These are phyloP conservation scores for Eupeodes luniger DNA, from an alignment of 2,888 invertebrate genomes.

Conservation along the genomic window DNA sequence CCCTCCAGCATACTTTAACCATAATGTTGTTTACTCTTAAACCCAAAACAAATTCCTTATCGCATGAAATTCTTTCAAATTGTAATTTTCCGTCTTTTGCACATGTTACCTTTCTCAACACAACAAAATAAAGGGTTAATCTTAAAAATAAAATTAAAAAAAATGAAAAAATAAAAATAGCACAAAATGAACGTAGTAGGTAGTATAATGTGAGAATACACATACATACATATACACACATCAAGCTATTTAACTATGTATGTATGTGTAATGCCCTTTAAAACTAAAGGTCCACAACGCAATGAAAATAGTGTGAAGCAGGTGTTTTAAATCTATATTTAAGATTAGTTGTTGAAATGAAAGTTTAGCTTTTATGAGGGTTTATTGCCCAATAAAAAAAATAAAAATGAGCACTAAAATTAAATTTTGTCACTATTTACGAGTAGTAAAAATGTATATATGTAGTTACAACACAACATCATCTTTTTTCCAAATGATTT, in stretches of 20 bases:
- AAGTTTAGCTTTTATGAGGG: background rate
- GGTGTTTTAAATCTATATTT: slow-evolving; percentile 15
- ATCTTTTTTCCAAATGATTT: too few relatives aligned
- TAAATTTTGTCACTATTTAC: background rate
- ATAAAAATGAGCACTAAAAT: background rate
- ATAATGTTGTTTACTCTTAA: background rate
- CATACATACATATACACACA: too few relatives aligned
- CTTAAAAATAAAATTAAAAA: slow-evolving; percentile 2
- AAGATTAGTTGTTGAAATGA: background rate
- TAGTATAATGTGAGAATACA: too few relatives aligned
- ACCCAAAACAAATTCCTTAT: slow-evolving; percentile 21
- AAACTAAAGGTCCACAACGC: background rate
- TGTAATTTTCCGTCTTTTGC: slow-evolving; percentile 20
- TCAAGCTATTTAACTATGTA: background rate
- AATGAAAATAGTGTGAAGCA: slow-evolving; percentile 6
- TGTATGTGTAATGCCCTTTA: background rate
- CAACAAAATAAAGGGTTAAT: background rate
- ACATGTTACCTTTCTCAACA: slow-evolving; percentile 21
- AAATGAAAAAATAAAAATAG: background rate
- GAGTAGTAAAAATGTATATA: background rate
- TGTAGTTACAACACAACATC: too few relatives aligned
- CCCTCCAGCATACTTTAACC: background rate
- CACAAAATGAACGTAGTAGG: background rate
- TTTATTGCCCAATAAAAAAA: background rate
- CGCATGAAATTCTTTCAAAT: slow-evolving; percentile 5